phyloP scores from a whole-genome alignment of 2,797 vertebrate species.

The Bovichtus variegatus region DNA sequence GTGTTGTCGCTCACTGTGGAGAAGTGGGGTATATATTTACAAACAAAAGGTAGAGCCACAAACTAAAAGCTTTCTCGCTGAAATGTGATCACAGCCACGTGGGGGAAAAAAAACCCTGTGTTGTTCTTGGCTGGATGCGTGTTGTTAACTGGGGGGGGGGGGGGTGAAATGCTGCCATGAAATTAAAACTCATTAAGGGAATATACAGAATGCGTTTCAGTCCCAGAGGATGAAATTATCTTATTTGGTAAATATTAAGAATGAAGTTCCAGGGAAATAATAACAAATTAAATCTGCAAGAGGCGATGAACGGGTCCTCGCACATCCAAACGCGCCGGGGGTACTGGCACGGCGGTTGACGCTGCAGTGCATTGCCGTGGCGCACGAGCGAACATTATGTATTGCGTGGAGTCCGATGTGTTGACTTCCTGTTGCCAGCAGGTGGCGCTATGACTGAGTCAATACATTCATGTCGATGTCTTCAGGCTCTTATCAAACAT shows the following conservation, averaged over 20 bases:
- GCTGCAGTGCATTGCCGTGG: no score
- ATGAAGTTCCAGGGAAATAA: not conserved
- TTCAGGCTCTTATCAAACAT: no score
- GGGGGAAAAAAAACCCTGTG: not conserved
- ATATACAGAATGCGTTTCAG: slow-evolving; percentile 25
- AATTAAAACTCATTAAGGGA: slow-evolving; percentile 63
- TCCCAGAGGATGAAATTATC: slow-evolving; percentile 29
- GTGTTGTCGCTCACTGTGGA: slow-evolving; percentile 92
- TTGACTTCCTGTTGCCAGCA: no score
- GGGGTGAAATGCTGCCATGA: slow-evolving; percentile 64
- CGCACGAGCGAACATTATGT: no score
- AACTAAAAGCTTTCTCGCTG: slow-evolving; percentile 11
- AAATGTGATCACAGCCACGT: slow-evolving; percentile 15
- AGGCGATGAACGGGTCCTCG: no score
- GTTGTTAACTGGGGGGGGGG: slow-evolving; percentile 38
- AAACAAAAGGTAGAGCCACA: not conserved
- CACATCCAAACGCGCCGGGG: no score
- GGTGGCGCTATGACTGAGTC: no score
- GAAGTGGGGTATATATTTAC: slow-evolving; percentile 51
- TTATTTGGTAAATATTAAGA: slow-evolving; percentile 39
- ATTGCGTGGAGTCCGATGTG: no score
- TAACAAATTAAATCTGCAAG: no score
- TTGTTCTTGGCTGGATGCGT: slow-evolving; percentile 19
- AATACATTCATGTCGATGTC: no score
- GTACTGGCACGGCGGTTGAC: no score